Conservation (phyloP, 2,888 invertebrate genomes). For the Clusia tigrina region DNA sequence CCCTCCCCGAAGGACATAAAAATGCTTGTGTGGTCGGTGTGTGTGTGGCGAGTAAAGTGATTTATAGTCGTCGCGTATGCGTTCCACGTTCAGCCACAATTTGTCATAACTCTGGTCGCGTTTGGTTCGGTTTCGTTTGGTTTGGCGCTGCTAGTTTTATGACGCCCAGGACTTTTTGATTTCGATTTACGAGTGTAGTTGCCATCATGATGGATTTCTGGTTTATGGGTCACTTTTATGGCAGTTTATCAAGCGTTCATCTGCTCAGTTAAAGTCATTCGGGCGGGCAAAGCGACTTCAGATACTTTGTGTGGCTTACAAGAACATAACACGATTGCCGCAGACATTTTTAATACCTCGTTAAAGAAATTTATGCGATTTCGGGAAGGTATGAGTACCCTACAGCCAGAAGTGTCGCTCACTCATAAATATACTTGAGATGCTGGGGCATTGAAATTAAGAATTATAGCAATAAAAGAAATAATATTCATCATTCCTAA, state of each 20-base stretch:
- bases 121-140: conserved; percentile 34
- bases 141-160: conserved; percentile 13
- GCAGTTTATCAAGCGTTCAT: not conserved
- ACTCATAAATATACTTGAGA: too few relatives aligned
- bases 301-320: too few relatives aligned
- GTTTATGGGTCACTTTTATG: conserved; percentile 24
- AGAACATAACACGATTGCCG: too few relatives aligned
- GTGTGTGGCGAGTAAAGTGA: conserved; percentile 11
- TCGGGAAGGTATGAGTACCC: too few relatives aligned
- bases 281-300: too few relatives aligned
- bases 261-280: not conserved
- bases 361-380: too few relatives aligned
- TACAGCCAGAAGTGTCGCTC: too few relatives aligned
- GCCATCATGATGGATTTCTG: not conserved
- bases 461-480: too few relatives aligned
- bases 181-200: conserved; percentile 7
- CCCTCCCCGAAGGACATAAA: not conserved
- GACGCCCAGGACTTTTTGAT: conserved; percentile 5
- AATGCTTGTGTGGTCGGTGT: too few relatives aligned
- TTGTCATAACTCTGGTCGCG: conserved; percentile 60
- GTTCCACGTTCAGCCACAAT: conserved; percentile 51
- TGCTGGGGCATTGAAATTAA: too few relatives aligned
- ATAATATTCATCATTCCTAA: too few relatives aligned
- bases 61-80: conserved; percentile 27
- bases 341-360: too few relatives aligned